Evolutionary conservation across 2,113 vertebrate genomes (phyloP).

Genomic region (Shinisaurus crocodilurus): DNA sequence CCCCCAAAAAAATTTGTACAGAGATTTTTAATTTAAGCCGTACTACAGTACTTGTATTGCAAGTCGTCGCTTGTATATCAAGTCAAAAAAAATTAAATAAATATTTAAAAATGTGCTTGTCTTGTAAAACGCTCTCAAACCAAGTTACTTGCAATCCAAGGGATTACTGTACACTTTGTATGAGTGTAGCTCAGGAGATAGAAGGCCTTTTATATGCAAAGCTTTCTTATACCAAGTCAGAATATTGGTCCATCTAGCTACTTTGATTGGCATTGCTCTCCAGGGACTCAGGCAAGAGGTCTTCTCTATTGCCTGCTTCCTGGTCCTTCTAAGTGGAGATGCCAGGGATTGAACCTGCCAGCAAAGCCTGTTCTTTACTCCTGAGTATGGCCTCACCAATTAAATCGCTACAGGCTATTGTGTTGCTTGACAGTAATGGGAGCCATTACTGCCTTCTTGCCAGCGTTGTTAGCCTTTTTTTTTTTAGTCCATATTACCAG

Average conservation of each 20-base stretch:
- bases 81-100: too few species aligned
- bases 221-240: neutral
- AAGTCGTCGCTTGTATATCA: too few species aligned
- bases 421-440: neutral
- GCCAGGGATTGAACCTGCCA: neutral
- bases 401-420: neutral
- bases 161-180: too few species aligned
- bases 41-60: too few species aligned
- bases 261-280: neutral
- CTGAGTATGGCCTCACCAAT: neutral
- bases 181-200: neutral
- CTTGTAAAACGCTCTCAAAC: too few species aligned
- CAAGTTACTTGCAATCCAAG: too few species aligned
- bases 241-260: neutral
- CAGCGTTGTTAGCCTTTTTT: neutral
- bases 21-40: too few species aligned
- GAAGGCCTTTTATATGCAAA: neutral
- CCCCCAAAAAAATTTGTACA: too few species aligned
- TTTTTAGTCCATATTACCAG: neutral
- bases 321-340: neutral
- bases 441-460: neutral
- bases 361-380: neutral
- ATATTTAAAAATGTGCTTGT: too few species aligned
- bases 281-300: neutral
- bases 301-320: neutral